These are phyloP conservation scores for Brachionus sp. DNA, from an alignment of 1,140 invertebrate genomes.

Conservation along the genomic window DNA sequence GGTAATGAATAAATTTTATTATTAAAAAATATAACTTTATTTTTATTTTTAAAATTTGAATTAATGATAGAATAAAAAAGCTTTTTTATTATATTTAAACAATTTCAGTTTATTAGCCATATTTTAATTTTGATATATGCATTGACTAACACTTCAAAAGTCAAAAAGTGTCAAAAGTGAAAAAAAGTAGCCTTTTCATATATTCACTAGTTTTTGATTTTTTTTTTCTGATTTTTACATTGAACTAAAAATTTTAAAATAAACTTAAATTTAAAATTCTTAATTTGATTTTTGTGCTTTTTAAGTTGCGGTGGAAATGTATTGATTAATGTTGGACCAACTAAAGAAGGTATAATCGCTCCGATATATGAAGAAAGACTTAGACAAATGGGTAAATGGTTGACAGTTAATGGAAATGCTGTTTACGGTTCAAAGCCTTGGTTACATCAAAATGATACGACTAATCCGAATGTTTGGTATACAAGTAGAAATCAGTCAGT, in stretches of 20 bases:
- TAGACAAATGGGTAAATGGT: slow-evolving; percentile 68
- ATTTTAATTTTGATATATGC: too few species aligned
- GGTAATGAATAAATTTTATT: background rate
- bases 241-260: too few species aligned
- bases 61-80: too few species aligned
- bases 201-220: too few species aligned
- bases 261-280: too few species aligned
- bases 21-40: background rate
- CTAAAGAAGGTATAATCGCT: slow-evolving; percentile 77
- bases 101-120: too few species aligned
- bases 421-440: slow-evolving; percentile 69
- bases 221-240: too few species aligned
- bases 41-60: too few species aligned
- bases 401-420: slow-evolving; percentile 78
- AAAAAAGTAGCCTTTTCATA: too few species aligned
- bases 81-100: too few species aligned
- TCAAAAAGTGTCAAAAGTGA: too few species aligned
- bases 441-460: slow-evolving; percentile 45
- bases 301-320: slow-evolving; percentile 81
- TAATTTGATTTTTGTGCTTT: background rate
- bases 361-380: slow-evolving; percentile 86
- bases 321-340: slow-evolving; percentile 84
- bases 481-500: slow-evolving; percentile 21
- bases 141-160: too few species aligned
- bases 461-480: slow-evolving; percentile 45